phyloP scores from a whole-genome alignment of 2,113 vertebrate species.

The Sorex fumeus region DNA sequence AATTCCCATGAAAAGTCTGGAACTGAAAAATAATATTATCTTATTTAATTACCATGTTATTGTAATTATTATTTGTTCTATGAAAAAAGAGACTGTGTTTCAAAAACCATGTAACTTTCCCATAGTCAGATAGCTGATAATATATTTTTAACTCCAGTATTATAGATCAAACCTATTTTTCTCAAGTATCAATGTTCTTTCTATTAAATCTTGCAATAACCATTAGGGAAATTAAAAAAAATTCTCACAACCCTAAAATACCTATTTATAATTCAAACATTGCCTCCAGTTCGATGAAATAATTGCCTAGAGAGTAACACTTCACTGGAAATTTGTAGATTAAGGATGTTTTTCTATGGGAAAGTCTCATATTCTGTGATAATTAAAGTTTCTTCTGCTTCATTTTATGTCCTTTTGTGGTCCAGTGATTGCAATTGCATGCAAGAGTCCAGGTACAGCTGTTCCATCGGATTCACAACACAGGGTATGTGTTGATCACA shows the following conservation, averaged over 20 bases:
- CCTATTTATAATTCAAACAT: not conserved
- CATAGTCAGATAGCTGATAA: not conserved
- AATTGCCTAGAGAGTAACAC: not conserved
- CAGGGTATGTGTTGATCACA: slow-evolving; percentile 23
- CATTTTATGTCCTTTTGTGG: not conserved
- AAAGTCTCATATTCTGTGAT: not conserved
- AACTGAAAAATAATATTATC: not conserved
- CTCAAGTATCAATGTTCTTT: not conserved
- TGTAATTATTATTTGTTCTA: slow-evolving; percentile 9
- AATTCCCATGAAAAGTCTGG: not conserved
- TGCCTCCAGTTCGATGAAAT: not conserved
- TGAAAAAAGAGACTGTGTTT: slow-evolving; percentile 11
- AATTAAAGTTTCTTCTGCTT: not conserved
- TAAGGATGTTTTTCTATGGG: not conserved
- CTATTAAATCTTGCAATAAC: not conserved
- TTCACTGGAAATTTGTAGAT: not conserved
- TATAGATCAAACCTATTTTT: not conserved
- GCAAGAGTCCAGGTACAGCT: slow-evolving; percentile 41
- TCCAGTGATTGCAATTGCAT: not conserved
- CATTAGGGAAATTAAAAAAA: not conserved
- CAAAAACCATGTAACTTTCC: not conserved
- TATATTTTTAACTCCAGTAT: not conserved
- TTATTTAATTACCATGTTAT: slow-evolving; percentile 28
- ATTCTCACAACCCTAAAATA: not conserved
- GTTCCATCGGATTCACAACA: slow-evolving; percentile 24